A percentile compares a stretch with the other conserved stretches of the same genome.
Evolutionary conservation across 37 sponge, comb jelly and placozoan species (phyloP).

Genomic region (Tethya wilhelma): DNA sequence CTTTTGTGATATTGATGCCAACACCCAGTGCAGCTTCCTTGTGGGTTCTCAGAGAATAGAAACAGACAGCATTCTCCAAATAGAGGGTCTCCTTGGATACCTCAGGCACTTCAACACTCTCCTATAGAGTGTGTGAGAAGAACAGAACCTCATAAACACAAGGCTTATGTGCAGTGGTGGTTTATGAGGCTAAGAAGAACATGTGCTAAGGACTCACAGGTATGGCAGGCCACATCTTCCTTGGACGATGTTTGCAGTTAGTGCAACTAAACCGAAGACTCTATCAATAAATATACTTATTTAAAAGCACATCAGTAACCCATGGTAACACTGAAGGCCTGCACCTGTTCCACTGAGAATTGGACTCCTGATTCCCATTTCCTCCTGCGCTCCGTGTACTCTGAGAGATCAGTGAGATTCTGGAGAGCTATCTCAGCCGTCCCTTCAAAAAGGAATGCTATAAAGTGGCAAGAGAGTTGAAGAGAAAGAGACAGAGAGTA

Average conservation of each 20-base stretch:
- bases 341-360: conserved; percentile 71
- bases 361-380: conserved; percentile 53
- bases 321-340: neutral
- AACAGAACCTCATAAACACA: neutral
- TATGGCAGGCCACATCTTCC: conserved; percentile 52
- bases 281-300: conserved; percentile 11
- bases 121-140: neutral
- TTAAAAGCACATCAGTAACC: neutral
- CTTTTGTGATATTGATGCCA: conserved; percentile 61
- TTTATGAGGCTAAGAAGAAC: too few species aligned
- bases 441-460: conserved; percentile 62
- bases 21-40: conserved; percentile 65
- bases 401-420: conserved; percentile 33
- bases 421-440: conserved; percentile 68
- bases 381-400: conserved; percentile 33
- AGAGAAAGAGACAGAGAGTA: neutral
- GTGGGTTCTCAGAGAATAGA: conserved; percentile 49
- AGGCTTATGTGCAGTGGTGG: neutral
- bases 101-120: neutral
- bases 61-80: conserved; percentile 45
- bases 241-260: conserved; percentile 56
- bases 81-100: conserved; percentile 23
- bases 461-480: neutral
- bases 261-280: conserved; percentile 51
- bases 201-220: conserved; percentile 23